These are phyloP conservation scores for Epinotia bilunana DNA, from an alignment of 2,888 invertebrate genomes.

Conservation along the genomic window DNA sequence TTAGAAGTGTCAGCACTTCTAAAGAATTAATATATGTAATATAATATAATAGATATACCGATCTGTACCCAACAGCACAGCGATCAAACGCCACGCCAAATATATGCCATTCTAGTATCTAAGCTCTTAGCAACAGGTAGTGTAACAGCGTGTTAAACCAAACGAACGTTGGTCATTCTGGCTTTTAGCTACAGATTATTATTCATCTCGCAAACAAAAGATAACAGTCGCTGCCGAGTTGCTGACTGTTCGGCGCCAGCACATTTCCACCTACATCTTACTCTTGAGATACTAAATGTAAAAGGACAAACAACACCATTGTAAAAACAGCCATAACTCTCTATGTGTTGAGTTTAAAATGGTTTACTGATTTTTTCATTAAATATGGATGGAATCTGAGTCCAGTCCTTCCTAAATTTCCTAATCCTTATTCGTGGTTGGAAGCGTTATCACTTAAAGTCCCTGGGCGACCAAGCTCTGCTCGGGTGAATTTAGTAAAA, in stretches of 20 bases:
- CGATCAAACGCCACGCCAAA: not conserved
- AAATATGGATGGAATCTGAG: not conserved
- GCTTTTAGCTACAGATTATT: not conserved
- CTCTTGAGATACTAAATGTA: not conserved
- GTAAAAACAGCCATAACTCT: not conserved
- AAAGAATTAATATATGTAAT: slow-evolving; percentile 15
- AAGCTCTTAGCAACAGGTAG: not conserved
- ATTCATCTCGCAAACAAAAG: slow-evolving; percentile 19
- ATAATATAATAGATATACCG: not conserved
- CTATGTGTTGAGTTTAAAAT: not conserved
- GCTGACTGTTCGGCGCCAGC: slow-evolving; percentile 14
- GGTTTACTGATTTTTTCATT: not conserved
- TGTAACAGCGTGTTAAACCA: not conserved
- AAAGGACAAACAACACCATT: not conserved
- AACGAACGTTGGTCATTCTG: not conserved
- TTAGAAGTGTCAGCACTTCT: slow-evolving; percentile 5
- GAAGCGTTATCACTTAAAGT: no score
- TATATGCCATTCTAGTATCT: not conserved
- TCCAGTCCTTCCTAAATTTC: not conserved
- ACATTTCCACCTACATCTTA: not conserved
- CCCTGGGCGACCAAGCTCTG: no score
- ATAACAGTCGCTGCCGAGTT: slow-evolving; percentile 24
- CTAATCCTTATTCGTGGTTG: not conserved
- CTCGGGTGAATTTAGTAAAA: no score
- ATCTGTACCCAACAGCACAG: not conserved